phyloP scores from a whole-genome alignment of 2,797 vertebrate genomes.

The Lindbergichthys nudifrons region DNA sequence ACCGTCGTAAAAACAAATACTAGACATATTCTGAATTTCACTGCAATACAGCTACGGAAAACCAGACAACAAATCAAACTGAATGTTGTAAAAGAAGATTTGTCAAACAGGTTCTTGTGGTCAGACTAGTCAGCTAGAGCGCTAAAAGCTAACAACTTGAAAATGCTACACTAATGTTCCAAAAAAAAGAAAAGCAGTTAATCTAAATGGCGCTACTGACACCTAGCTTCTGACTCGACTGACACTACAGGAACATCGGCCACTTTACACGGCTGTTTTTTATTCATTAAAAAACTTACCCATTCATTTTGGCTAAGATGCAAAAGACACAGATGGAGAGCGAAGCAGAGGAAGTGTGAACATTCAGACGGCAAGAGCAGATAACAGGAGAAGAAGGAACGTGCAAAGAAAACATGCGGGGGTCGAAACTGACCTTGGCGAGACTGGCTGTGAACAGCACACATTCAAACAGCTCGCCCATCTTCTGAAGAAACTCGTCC shows the following conservation, averaged over 20 bases:
- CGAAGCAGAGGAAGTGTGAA: constrained; percentile 58
- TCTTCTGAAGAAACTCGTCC: constrained; percentile 96
- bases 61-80: background rate
- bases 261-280: constrained; percentile 41
- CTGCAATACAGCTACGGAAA: background rate
- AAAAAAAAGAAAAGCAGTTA: constrained; percentile 43
- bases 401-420: background rate
- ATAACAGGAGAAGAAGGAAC: constrained; percentile 22
- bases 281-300: constrained; percentile 89
- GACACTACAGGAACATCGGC: constrained; percentile 82
- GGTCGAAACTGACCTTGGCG: constrained; percentile 88
- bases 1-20: background rate
- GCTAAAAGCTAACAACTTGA: constrained; percentile 1
- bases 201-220: constrained; percentile 21
- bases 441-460: constrained; percentile 98
- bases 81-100: background rate
- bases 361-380: constrained; percentile 60
- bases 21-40: background rate
- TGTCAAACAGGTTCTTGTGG: background rate
- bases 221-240: constrained; percentile 25
- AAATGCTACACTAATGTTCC: constrained; percentile 11
- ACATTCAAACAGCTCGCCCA: constrained; percentile 97
- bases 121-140: background rate
- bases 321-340: constrained; percentile 84
- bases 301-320: constrained; percentile 73